These are phyloP conservation scores for Mesodorylaimus sp. DNA, from an alignment of 2,888 invertebrate species.

Conservation along the genomic window DNA sequence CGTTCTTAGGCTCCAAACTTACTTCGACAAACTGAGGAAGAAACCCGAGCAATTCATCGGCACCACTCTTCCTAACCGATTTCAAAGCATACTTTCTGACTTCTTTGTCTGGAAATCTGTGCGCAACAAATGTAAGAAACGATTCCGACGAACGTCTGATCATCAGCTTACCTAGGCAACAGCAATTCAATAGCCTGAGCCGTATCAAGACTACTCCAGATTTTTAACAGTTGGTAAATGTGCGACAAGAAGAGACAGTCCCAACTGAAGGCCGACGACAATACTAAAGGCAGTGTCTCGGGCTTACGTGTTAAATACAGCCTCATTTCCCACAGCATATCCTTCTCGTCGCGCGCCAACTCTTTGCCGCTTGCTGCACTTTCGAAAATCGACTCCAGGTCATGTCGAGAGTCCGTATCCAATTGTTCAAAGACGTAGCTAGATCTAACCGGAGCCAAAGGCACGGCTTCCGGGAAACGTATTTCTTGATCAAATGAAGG, in stretches of 20 bases:
- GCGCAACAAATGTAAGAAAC: neutral
- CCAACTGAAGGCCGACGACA: slow-evolving; percentile 46
- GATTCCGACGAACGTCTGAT: neutral
- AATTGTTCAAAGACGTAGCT: slow-evolving; percentile 24
- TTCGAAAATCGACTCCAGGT: slow-evolving; percentile 29
- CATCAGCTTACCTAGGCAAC: slow-evolving; percentile 55
- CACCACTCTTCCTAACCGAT: slow-evolving; percentile 57
- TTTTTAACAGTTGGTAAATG: slow-evolving; percentile 60
- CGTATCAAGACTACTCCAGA: slow-evolving; percentile 60
- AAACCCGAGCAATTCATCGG: slow-evolving; percentile 72
- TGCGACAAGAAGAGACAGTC: slow-evolving; percentile 68
- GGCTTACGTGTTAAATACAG: slow-evolving; percentile 28
- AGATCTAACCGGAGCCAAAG: slow-evolving; percentile 5
- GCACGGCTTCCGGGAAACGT: neutral
- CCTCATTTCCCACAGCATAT: slow-evolving; percentile 34
- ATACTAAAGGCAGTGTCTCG: slow-evolving; percentile 31
- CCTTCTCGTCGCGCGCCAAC: slow-evolving; percentile 33
- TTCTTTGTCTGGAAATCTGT: slow-evolving; percentile 74
- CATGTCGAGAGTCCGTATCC: slow-evolving; percentile 27
- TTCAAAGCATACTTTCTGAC: slow-evolving; percentile 66
- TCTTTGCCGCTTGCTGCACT: slow-evolving; percentile 17
- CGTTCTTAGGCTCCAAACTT: slow-evolving; percentile 3
- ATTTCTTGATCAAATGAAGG: neutral
- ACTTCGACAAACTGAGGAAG: slow-evolving; percentile 73
- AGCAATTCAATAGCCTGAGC: slow-evolving; percentile 75